These are phyloP conservation scores for Eidolon helvum DNA, from an alignment of 2,113 vertebrate species.

Conservation along the genomic window DNA sequence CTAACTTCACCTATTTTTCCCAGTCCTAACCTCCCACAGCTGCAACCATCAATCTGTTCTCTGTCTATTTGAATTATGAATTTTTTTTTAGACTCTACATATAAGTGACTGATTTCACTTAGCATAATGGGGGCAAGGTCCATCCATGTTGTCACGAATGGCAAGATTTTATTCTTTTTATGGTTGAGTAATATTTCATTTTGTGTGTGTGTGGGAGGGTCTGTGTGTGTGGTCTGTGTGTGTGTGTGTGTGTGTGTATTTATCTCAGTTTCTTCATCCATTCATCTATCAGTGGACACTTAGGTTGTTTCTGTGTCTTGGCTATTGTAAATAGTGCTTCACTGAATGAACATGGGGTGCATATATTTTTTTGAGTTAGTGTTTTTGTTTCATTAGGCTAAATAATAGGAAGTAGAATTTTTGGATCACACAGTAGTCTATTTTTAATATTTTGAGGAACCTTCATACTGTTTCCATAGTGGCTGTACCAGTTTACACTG, in stretches of 20 bases:
- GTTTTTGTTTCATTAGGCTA: neutral
- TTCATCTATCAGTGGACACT: neutral
- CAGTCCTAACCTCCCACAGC: neutral
- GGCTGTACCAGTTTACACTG: neutral
- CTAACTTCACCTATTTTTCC: neutral
- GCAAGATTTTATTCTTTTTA: neutral
- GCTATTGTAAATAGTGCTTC: neutral
- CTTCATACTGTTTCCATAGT: neutral
- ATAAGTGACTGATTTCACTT: neutral
- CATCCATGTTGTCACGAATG: neutral
- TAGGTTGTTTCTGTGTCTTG: neutral
- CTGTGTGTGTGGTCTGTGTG: too few species aligned
- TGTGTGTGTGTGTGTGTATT: neutral
- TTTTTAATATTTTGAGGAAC: neutral
- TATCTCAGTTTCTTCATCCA: neutral
- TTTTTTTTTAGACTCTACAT: neutral
- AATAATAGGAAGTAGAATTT: neutral
- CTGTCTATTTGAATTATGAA: neutral
- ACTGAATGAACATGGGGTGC: neutral
- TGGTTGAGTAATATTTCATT: too few species aligned
- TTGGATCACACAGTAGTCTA: neutral
- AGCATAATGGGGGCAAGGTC: neutral
- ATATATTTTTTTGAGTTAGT: neutral
- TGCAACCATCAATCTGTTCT: neutral
- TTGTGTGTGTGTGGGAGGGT: too few species aligned